Conservation (phyloP, 2,888 invertebrate genomes). For the Drosophila ustulata region DNA sequence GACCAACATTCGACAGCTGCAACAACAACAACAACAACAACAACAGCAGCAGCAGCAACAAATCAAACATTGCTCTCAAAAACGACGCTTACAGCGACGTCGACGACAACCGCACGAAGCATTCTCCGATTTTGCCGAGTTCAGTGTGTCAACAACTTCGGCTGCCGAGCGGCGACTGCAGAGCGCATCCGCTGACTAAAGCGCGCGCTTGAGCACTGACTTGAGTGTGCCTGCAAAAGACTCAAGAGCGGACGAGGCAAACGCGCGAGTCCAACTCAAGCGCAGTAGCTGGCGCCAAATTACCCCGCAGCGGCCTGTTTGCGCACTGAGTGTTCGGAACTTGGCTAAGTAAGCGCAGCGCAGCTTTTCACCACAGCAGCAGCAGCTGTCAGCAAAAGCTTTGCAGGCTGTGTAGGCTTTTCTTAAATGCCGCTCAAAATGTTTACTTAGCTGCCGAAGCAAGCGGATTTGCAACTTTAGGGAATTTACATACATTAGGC, state of each 20-base stretch:
- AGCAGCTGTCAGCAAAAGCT: not conserved
- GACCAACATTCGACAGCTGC: constrained; percentile 51
- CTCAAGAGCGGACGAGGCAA: constrained; percentile 39
- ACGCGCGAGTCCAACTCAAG: constrained; percentile 15
- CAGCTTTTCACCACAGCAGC: constrained; percentile 38
- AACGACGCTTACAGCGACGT: constrained; percentile 25
- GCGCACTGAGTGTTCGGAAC: constrained; percentile 31
- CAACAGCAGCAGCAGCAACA: constrained; percentile 19
- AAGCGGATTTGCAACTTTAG: constrained; percentile 64
- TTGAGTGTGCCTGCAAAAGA: constrained; percentile 3
- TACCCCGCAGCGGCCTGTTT: not conserved
- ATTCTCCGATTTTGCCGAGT: constrained; percentile 57
- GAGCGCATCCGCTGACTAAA: constrained; percentile 65
- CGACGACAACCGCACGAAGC: constrained; percentile 31
- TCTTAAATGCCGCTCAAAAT: constrained; percentile 41
- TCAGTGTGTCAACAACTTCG: constrained; percentile 73
- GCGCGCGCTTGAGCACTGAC: constrained; percentile 57
- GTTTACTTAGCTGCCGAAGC: constrained; percentile 54
- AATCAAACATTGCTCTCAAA: constrained; percentile 16
- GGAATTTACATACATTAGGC: constrained; percentile 72
- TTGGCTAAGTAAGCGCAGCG: not conserved
- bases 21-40: constrained; percentile 10
- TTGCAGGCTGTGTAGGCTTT: constrained; percentile 24
- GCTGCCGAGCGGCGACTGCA: constrained; percentile 15
- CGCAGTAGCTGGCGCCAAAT: constrained; percentile 23